Base-by-base conservation (phyloP, 2,888 invertebrate species). In the Omphaloscelis lunosa region DNA sequence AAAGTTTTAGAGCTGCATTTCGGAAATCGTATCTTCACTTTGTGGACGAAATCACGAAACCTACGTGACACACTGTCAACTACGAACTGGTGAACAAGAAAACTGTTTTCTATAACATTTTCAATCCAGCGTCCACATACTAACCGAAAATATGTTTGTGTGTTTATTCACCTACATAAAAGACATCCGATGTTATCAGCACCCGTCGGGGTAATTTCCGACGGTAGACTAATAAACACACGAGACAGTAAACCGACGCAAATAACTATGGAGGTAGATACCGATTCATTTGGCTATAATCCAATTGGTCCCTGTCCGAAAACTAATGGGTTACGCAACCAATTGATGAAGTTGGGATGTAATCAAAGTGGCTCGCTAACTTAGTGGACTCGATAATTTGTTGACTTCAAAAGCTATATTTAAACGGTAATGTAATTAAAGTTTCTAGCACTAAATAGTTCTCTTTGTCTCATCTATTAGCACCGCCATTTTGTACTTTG, bases 301-400 rank as follows among this genome's bases (percentile, higher is more conserved):
- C 70, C 76, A 80, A 84, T 86, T 85, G 78, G 68, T 82, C 65
- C 63, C 61, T 71, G 61, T 79, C 77, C 78, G 79, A 75, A 82
- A 65, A 66, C 67, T 48, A 73, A 78, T 75, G 45, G 63, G 73
- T 77, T 77, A 79, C 69, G 58, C 61, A 77, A 72, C 63, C 61
- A 78, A 29, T 63, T 29, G 34, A 51, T 74, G 75, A 58, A 63
- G 48, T 74, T 81, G 2, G 27, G 75, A 41, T 65, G 27, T 81
- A 81, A 65, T 78, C 56, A 41, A 63, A 63, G 48, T 79, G 27
- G 15, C 56, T 48, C 11, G 51, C 34, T 61, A 70, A 58, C 34
- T 63, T 74, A 51, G 56, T 34, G 74, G 15, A 61, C 11, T 56
- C 61, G 48, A 67, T 82, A 34, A 56, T 67, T 77, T 29, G 39